Base-by-base conservation (phyloP, 2,113 vertebrate species). In the Dascyllus trimaculatus region DNA sequence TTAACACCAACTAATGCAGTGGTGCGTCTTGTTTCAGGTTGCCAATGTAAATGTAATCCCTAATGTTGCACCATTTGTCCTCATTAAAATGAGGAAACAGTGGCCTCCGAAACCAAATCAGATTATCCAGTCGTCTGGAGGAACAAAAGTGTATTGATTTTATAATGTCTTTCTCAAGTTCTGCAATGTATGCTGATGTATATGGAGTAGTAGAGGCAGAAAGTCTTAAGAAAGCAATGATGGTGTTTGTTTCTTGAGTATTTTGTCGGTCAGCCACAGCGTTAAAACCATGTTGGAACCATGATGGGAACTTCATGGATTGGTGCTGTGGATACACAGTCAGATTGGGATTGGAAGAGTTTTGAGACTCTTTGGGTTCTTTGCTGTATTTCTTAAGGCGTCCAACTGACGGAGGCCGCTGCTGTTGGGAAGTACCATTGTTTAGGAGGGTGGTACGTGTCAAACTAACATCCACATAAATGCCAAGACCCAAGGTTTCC, bases 81-180 rank as follows among this genome's bases (percentile, higher is more conserved):
- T 57, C 24, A 69, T 57, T 57, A 9, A 69, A 56, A 69, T n/a
- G 35, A 43, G 52, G 65, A 54, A 68, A 43, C 19, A 54, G 8
- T 21, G 63, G 13, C 22, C 22, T 45, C 22, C 24, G 15, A 19
- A 54, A 14, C 14, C 24, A 25, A 69, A 69, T 69, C 14, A 45
- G 18, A 57, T 69, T n/a, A 56, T 54, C 43, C 17, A 26, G 52
- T 69, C 14, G n/a, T 57, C 66, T 45, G 17, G 13, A 25, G 24
- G 38, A 38, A 25, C 10, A n/a, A 19, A 56, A 54, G 17, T n/a
- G 32, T 19, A 69, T 45, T n/a, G 51, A 69, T 69, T 56, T 56
- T n/a, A 26, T 69, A 43, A 43, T 67, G 49, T 17, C 38, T 67
- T 53, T 53, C 49, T 40, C 32, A 4, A 67, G 22, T 53, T 67